phyloP scores from a whole-genome alignment of 1,140 invertebrate genomes.

The Diplogasteroides magnus region DNA sequence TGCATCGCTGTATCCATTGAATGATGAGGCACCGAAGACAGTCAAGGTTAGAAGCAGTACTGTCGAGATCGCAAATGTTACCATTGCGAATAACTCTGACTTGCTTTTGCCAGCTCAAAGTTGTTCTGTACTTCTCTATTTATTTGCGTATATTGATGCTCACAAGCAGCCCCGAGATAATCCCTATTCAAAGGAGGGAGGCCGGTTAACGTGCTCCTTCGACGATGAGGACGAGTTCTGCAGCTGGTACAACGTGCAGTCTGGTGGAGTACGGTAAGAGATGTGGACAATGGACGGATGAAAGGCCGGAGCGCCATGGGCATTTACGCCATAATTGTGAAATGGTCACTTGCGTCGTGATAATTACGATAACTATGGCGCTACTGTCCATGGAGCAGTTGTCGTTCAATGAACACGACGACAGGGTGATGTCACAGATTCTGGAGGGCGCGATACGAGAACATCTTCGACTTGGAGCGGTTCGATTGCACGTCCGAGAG shows the following conservation, averaged over 20 bases:
- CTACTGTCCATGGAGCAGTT: not conserved
- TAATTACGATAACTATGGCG: not conserved
- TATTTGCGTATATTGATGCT: too few relatives aligned
- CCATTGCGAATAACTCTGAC: not conserved
- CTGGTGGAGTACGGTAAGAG: not conserved
- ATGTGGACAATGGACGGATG: not conserved
- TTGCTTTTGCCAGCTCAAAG: too few relatives aligned
- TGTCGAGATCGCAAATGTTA: not conserved
- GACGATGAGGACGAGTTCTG: conserved; percentile 23
- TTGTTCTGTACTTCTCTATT: too few relatives aligned
- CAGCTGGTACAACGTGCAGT: conserved; percentile 22
- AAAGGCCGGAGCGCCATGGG: not conserved
- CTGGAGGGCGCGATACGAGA: not conserved
- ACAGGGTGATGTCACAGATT: not conserved
- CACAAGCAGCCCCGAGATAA: too few relatives aligned
- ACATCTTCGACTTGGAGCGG: not conserved
- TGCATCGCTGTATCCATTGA: not conserved
- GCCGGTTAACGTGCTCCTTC: conserved; percentile 22
- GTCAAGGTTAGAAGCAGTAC: not conserved
- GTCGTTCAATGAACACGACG: not conserved
- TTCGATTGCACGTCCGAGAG: not conserved
- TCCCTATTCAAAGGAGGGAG: conserved; percentile 17
- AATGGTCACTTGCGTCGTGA: not conserved
- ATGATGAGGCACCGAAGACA: not conserved
- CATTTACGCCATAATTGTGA: too few relatives aligned